Evolutionary conservation across 2,113 vertebrate species (phyloP).

Genomic region (Pseudorasbora parva): DNA sequence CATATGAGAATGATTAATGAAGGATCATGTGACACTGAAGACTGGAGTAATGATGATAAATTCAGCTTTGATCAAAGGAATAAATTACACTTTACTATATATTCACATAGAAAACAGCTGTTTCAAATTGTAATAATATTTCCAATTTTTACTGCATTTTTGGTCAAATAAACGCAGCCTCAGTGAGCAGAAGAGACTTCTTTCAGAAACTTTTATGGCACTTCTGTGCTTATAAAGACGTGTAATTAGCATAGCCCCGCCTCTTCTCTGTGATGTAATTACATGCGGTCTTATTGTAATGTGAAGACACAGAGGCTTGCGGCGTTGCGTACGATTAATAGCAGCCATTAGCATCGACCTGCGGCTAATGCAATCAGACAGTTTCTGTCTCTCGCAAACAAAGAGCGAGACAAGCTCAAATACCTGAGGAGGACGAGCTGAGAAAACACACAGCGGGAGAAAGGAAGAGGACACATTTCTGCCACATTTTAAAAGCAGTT

Average conservation of each 20-base stretch:
- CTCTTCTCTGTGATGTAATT: neutral
- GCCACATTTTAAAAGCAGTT: neutral
- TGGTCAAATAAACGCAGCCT: neutral
- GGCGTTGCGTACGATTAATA: neutral
- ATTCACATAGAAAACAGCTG: too few species aligned
- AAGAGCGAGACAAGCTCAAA: neutral
- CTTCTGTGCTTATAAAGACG: neutral
- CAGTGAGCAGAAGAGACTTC: neutral
- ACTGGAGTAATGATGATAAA: neutral
- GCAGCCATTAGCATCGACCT: constrained; percentile 27
- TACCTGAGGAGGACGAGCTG: too few species aligned
- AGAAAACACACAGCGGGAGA: neutral
- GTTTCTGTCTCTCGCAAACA: constrained; percentile 20
- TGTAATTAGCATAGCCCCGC: neutral
- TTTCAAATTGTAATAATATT: neutral
- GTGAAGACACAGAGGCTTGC: neutral
- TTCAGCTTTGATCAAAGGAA: neutral
- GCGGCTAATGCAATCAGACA: constrained; percentile 34
- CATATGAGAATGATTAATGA: neutral
- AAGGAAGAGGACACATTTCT: neutral
- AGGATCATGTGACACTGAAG: neutral
- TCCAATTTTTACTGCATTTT: neutral
- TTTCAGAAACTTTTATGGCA: neutral
- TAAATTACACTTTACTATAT: too few species aligned
- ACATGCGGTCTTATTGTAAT: neutral